phyloP scores from a whole-genome alignment of 2,888 invertebrate genomes.

The Nomada flava region DNA sequence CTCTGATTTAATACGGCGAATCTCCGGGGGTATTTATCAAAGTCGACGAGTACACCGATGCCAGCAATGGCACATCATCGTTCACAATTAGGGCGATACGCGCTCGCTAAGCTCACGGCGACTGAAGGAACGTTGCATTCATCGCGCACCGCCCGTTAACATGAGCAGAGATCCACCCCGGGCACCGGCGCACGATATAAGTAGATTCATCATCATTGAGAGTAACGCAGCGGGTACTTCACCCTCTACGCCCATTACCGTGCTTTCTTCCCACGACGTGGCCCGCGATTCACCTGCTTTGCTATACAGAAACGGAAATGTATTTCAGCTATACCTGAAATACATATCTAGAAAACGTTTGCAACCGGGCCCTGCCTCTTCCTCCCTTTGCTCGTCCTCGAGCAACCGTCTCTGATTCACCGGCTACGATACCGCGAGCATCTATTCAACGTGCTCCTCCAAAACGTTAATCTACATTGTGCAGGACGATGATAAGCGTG shows the following conservation, averaged over 20 bases:
- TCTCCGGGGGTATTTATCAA: conserved; percentile 40
- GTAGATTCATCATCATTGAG: conserved; percentile 68
- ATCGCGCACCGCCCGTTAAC: conserved; percentile 49
- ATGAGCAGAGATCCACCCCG: conserved; percentile 41
- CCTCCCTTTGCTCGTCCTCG: not conserved
- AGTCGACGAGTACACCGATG: conserved; percentile 22
- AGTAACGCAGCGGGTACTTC: conserved; percentile 42
- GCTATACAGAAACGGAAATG: conserved; percentile 5
- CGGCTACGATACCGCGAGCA: too few relatives aligned
- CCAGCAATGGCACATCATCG: conserved; percentile 37
- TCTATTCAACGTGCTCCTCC: too few relatives aligned
- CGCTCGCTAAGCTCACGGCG: conserved; percentile 25
- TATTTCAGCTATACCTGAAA: not conserved
- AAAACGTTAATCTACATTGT: too few relatives aligned
- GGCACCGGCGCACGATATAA: conserved; percentile 52
- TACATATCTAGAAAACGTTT: conserved; percentile 8
- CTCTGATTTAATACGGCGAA: conserved; percentile 32
- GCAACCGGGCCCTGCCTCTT: not conserved
- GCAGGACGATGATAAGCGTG: not conserved
- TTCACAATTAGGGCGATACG: conserved; percentile 55
- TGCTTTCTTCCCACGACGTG: conserved; percentile 44
- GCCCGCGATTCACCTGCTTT: conserved; percentile 42
- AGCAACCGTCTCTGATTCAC: not conserved
- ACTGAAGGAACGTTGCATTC: conserved; percentile 51
- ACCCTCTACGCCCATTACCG: conserved; percentile 48